Conservation (phyloP, 2,113 vertebrate genomes). For the Charina bottae region DNA sequence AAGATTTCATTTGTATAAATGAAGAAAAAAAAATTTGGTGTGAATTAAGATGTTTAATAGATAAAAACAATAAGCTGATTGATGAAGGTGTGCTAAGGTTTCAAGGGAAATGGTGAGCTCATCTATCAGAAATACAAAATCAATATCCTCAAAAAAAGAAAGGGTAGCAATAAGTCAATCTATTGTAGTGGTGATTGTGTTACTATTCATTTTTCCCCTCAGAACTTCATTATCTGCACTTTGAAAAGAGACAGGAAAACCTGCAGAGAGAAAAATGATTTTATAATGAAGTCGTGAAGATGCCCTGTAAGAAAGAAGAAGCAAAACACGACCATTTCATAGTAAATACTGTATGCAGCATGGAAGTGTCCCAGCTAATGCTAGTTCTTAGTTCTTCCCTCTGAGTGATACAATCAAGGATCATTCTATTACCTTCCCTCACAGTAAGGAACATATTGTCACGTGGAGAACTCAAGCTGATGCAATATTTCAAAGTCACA, state of each 20-base stretch:
- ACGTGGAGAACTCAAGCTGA: not conserved
- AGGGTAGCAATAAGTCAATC: not conserved
- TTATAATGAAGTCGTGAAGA: not conserved
- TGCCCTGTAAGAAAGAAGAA: not conserved
- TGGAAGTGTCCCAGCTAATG: not conserved
- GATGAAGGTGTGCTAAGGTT: not conserved
- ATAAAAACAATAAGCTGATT: not conserved
- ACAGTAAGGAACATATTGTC: not conserved
- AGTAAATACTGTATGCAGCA: not conserved
- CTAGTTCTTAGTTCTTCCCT: not conserved
- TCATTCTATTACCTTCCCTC: not conserved
- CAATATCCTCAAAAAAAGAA: not conserved
- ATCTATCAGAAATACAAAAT: not conserved
- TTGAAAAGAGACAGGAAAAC: not conserved
- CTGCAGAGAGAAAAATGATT: not conserved
- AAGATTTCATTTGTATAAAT: not conserved
- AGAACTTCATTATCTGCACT: not conserved
- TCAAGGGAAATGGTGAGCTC: not conserved
- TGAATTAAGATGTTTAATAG: not conserved
- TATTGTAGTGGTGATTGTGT: not conserved
- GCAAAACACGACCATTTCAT: not conserved
- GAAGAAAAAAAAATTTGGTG: not conserved
- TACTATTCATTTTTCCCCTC: not conserved
- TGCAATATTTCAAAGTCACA: conserved; percentile 22
- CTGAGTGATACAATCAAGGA: not conserved